Base-by-base conservation (phyloP, 2,888 invertebrate genomes). In the Tiliacea citrago region DNA sequence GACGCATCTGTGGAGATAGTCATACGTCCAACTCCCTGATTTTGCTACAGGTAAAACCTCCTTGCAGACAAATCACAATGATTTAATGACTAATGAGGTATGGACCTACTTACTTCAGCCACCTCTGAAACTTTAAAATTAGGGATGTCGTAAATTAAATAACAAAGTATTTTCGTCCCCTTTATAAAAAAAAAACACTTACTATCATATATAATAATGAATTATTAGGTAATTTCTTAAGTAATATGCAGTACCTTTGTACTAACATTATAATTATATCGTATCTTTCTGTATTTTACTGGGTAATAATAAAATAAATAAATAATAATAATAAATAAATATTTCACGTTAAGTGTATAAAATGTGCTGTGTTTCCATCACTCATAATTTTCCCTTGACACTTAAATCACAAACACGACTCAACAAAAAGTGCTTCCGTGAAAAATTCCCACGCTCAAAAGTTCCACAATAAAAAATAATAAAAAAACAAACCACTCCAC, bases 371-470 rank as follows among this genome's bases (percentile, higher is more conserved):
- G 24, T 24, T 24, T 55, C 24, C 12, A 24, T 53, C 35, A 6
- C 21, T 47, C 13, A 65, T 5, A 10, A 45, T 21, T 42, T 65
- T 45, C 18, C 45, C 24, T n/a, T 12, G 49, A 65, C 16, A 21
- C 62, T 24, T 8, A 42, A 39, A n/a, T 0, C 0, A 39, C 18
- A 47, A 58, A 65, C 35, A 21, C 4, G 24, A 21, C n/a, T 24
- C 2, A 39, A 18, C 39, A 5, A 47, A 58, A 82, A 35, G 35
- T 29, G 21, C 49, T 73, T 45, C 21, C 53, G 21, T 57, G 35
- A 63, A 68, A 77, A 77, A 35, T 62, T 77, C 78, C 67, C 85
- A 82, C 82, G 82, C 51, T 58, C 21, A 47, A 65, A 73, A n/a
- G 72, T 42, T 49, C 42, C 42, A 81, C 35, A 13, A 18, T 39